Base-by-base conservation (phyloP, 2,888 invertebrate species). In the Ditylenchus weischeri region DNA sequence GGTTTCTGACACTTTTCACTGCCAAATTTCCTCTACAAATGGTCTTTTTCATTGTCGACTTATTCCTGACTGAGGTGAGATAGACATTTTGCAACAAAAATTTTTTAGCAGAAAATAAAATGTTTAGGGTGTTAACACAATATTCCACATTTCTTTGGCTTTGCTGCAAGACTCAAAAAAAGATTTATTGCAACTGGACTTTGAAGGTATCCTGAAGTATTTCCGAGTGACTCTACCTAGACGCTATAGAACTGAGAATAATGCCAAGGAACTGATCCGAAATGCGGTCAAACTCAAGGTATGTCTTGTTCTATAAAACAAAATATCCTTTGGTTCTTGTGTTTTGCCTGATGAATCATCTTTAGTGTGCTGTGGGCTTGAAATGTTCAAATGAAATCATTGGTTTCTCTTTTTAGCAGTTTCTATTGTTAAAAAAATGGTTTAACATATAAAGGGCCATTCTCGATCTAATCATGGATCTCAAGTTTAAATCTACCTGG, bases 1-100 rank as follows among this genome's bases (percentile, higher is more conserved):
- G 98, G 98, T 96, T 99, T 87, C 89, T 99, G 64, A 98, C 98
- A 0, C 87, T 98, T n/a, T 99, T 93, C 86, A 98, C 98, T 1
- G 96, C 98, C 47, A 90, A 96, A 82, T 99, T 99, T 85, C 98
- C 98, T 0, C 87, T 99, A 50, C 92, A 90, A 81, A 89, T 96
- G 86, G 91, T 98, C 47, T 99, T 94, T 86, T 93, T 93, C 84
- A 94, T 98, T 65, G 88, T 99, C 70, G 98, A 99, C 84, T 89
- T 98, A 61, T 96, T 95, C 85, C 88, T 98, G 21, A 83, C 85
- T 71, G 86, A 87, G 81, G 86, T 85, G 68, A 69, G 78, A 71
- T 69, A 57, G 36, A 21, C 15, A 35, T 19, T 54, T 65, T 74
- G 15, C 19, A 49, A 47, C 64, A 47, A 49, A 36, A 18, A 13